Conservation (phyloP, 1,140 invertebrate genomes). For the Apis florea region DNA sequence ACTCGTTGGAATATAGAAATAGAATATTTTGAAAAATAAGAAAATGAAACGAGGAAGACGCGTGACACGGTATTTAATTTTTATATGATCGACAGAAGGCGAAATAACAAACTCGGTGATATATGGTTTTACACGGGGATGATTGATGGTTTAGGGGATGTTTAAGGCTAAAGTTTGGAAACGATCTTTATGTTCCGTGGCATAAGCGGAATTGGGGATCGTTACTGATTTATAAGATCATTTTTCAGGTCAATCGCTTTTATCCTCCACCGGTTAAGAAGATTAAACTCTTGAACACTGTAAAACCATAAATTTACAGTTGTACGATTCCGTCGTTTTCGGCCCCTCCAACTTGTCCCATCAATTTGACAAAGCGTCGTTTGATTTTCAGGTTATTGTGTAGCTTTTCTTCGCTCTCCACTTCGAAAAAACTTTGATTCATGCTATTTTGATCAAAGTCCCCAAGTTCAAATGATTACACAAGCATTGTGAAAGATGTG, state of each 20-base stretch:
- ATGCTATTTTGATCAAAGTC: too few relatives aligned
- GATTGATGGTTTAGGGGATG: not conserved
- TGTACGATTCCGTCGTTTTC: not conserved
- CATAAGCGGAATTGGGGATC: not conserved
- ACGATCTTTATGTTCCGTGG: not conserved
- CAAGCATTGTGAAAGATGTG: too few relatives aligned
- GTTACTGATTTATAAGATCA: not conserved
- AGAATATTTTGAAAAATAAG: not conserved
- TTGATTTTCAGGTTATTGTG: not conserved
- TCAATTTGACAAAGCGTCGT: not conserved
- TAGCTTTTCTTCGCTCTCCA: not conserved
- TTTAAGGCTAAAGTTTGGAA: conserved; percentile 6
- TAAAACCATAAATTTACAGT: not conserved
- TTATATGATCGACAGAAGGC: not conserved
- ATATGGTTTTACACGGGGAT: not conserved
- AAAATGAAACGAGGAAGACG: not conserved
- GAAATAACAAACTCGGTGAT: not conserved
- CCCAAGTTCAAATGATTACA: too few relatives aligned
- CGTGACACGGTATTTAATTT: not conserved
- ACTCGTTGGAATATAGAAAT: not conserved
- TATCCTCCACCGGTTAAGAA: not conserved
- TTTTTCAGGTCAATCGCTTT: not conserved
- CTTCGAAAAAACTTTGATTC: too few relatives aligned
- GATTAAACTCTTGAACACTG: not conserved
- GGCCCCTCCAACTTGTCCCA: not conserved